phyloP scores from a whole-genome alignment of 2,113 vertebrate species.

The Recurvirostra avosetta region DNA sequence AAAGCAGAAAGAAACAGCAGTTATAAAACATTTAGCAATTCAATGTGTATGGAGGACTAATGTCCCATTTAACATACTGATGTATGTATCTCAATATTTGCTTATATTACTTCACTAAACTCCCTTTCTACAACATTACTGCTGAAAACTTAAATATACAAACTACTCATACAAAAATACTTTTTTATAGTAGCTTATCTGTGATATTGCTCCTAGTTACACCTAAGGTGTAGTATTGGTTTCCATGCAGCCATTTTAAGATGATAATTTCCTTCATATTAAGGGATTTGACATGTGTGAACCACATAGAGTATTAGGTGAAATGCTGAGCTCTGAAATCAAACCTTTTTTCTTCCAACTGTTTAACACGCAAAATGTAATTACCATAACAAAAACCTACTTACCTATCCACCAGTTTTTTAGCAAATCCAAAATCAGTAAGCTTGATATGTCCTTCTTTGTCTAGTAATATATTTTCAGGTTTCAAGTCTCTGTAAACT shows the following conservation, averaged over 20 bases:
- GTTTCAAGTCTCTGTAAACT: conserved; percentile 94
- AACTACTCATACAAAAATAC: background rate
- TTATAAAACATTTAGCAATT: background rate
- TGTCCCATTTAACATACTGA: background rate
- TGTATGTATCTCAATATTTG: background rate
- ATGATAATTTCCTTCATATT: background rate
- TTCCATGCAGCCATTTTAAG: background rate
- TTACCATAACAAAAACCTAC: background rate
- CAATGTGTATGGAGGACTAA: background rate
- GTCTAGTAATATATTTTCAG: conserved; percentile 94
- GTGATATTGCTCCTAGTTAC: background rate
- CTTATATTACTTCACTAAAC: background rate
- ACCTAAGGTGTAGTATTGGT: background rate
- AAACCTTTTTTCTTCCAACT: background rate
- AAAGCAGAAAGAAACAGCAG: background rate
- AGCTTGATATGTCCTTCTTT: conserved; percentile 92
- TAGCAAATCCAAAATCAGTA: conserved; percentile 95
- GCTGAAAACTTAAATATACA: background rate
- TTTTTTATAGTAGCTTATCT: background rate
- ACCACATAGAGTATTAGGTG: background rate
- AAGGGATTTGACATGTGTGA: background rate
- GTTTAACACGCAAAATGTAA: background rate
- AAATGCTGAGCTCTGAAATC: background rate
- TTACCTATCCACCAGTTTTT: conserved; percentile 92
- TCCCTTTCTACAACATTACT: background rate